phyloP scores from a whole-genome alignment of 2,113 vertebrate genomes.

The Macrotus californicus region DNA sequence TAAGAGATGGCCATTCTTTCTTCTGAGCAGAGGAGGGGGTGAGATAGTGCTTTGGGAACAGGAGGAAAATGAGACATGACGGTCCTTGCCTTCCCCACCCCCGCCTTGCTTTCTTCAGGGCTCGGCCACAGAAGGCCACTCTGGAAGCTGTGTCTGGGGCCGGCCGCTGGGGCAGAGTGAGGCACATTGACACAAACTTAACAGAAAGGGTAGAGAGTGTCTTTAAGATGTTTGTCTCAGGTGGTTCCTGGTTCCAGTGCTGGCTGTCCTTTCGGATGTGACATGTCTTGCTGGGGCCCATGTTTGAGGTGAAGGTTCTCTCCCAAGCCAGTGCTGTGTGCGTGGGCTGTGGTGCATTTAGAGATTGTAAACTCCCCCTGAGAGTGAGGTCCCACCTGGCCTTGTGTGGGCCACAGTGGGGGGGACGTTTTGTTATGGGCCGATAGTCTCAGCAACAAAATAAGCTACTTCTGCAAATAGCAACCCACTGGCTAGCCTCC shows the following conservation, averaged over 20 bases:
- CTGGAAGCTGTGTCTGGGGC: background rate
- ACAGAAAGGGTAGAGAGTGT: background rate
- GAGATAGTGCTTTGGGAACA: background rate
- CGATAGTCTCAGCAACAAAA: no score
- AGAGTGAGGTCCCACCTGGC: no score
- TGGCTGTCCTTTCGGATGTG: no score
- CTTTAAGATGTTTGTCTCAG: background rate
- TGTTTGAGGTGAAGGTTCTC: background rate
- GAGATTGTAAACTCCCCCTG: no score
- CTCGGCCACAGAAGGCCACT: background rate
- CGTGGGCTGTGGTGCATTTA: no score
- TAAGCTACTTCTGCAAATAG: no score
- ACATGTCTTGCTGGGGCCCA: background rate
- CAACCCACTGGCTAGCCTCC: no score
- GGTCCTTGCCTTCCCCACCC: background rate
- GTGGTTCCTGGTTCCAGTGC: background rate
- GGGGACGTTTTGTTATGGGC: no score
- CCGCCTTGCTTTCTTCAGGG: background rate
- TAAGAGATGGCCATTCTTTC: background rate
- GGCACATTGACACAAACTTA: no score
- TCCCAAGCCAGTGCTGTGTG: no score
- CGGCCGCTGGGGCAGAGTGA: background rate
- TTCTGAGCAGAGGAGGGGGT: background rate
- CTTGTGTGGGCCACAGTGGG: no score
- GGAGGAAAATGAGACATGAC: background rate